Evolutionary conservation across 2,888 invertebrate species (phyloP).

Genomic region (Helleia helle): DNA sequence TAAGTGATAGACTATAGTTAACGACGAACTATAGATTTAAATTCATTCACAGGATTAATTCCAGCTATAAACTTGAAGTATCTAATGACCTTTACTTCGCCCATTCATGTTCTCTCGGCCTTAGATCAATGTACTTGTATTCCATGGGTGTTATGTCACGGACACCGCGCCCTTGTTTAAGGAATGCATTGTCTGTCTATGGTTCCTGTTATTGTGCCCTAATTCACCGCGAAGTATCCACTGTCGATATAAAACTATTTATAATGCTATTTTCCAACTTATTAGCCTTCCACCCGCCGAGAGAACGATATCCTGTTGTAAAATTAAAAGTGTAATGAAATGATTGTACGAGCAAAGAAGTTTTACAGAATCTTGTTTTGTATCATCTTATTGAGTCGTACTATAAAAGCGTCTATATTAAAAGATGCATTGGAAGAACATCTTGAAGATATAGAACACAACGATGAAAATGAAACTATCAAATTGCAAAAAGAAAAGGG

Average conservation of each 20-base stretch:
- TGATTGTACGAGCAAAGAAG: slow-evolving; percentile 41
- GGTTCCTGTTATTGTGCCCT: slow-evolving; percentile 69
- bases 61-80: not conserved
- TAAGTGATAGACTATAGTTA: no score
- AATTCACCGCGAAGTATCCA: slow-evolving; percentile 61
- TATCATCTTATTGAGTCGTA: slow-evolving; percentile 37
- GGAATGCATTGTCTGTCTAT: slow-evolving; percentile 52
- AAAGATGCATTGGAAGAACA: slow-evolving; percentile 65
- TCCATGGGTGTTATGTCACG: slow-evolving; percentile 51
- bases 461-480: slow-evolving; percentile 52
- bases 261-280: slow-evolving; percentile 32
- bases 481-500: slow-evolving; percentile 60
- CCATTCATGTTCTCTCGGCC: slow-evolving; percentile 39
- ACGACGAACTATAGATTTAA: no score
- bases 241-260: slow-evolving; percentile 61
- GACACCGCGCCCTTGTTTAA: slow-evolving; percentile 38
- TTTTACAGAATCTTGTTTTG: slow-evolving; percentile 33
- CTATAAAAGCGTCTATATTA: slow-evolving; percentile 42
- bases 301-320: slow-evolving; percentile 28
- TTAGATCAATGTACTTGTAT: slow-evolving; percentile 31
- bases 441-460: slow-evolving; percentile 55
- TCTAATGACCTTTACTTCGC: not conserved
- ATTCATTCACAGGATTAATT: no score
- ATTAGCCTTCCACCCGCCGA: slow-evolving; percentile 36
- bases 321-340: slow-evolving; percentile 37